Percentiles rank a stretch among this genome's conserved stretches.
phyloP scores from a whole-genome alignment of 2,113 vertebrate genomes.

The Melanotaenia duboulayi region DNA sequence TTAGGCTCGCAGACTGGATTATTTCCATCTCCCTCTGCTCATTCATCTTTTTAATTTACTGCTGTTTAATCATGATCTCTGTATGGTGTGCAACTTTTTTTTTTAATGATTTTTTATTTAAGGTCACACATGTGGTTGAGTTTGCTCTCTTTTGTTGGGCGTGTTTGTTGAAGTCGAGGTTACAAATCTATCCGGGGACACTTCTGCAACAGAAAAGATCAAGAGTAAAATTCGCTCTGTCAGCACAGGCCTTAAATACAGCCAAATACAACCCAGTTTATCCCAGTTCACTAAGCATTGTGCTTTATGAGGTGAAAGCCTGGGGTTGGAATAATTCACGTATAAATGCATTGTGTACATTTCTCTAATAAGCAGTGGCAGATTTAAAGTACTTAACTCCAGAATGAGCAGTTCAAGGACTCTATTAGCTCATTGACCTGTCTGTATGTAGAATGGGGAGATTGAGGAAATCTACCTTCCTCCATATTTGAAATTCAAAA shows the following conservation, averaged over 20 bases:
- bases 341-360: conserved; percentile 52
- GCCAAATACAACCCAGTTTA: conserved; percentile 69
- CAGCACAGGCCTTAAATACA: conserved; percentile 45
- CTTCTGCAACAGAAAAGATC: conserved; percentile 34
- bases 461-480: conserved; percentile 21
- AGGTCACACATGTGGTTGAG: not conserved
- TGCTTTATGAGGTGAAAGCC: conserved; percentile 39
- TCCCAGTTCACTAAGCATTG: conserved; percentile 53
- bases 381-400: conserved; percentile 55
- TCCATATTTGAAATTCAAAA: conserved; percentile 51
- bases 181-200: conserved; percentile 48
- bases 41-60: conserved; percentile 23
- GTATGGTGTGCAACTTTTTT: conserved; percentile 16
- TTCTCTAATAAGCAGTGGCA: conserved; percentile 43
- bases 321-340: conserved; percentile 57
- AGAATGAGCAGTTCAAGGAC: conserved; percentile 18
- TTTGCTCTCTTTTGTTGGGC: conserved; percentile 20
- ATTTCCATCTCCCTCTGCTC: conserved; percentile 44
- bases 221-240: conserved; percentile 38
- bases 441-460: conserved; percentile 20
- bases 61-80: conserved; percentile 57
- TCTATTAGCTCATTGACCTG: conserved; percentile 68
- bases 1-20: conserved; percentile 47
- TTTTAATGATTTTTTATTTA: not conserved
- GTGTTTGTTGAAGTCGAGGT: conserved; percentile 19